Conservation (phyloP, 2,113 vertebrate species). For the Ursus arctos region DNA sequence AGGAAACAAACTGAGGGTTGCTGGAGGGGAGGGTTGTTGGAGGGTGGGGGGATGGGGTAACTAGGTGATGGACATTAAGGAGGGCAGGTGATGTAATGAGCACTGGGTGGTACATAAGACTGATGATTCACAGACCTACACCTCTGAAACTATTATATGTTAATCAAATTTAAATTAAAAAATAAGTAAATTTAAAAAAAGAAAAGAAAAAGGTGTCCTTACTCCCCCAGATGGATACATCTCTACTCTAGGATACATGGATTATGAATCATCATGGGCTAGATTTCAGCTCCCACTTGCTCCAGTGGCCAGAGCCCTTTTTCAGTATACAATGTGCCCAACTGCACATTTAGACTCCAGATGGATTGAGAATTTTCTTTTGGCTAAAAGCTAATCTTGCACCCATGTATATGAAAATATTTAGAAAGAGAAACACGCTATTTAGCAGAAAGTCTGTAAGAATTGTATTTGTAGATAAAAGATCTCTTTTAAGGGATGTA, state of each 20-base stretch:
- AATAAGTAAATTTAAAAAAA: too few relatives aligned
- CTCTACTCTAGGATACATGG: not conserved
- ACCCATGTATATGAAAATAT: not conserved
- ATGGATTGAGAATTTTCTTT: not conserved
- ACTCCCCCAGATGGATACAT: not conserved
- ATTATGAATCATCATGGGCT: not conserved
- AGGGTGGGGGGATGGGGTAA: too few relatives aligned
- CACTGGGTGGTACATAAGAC: too few relatives aligned
- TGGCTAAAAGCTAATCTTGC: constrained; percentile 36
- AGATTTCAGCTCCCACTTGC: not conserved
- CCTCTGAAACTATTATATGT: too few relatives aligned
- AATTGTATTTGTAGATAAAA: constrained; percentile 23
- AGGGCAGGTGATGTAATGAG: too few relatives aligned
- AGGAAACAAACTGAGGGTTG: too few relatives aligned
- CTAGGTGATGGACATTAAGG: too few relatives aligned
- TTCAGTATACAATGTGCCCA: not conserved
- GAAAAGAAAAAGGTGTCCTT: not conserved
- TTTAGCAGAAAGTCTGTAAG: not conserved
- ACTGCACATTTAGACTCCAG: not conserved
- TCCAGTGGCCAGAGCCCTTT: not conserved
- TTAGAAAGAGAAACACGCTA: not conserved
- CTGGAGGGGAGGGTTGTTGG: too few relatives aligned
- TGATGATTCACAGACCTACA: too few relatives aligned
- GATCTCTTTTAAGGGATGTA: not conserved
- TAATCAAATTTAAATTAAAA: too few relatives aligned